These are phyloP conservation scores for Agriopis leucophaearia DNA, from an alignment of 2,888 invertebrate species.

Conservation along the genomic window DNA sequence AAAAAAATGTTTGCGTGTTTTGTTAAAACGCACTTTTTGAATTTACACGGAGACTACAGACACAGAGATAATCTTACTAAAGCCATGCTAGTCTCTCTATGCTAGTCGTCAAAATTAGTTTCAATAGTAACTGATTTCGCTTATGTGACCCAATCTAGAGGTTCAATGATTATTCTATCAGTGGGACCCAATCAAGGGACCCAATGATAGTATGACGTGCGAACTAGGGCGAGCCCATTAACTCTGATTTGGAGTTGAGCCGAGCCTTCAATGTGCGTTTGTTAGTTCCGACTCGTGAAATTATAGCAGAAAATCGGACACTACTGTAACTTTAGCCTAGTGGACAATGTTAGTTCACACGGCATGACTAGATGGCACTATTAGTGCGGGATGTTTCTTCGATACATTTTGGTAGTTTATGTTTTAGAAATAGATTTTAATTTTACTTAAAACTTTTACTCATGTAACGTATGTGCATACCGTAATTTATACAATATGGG, in stretches of 20 bases:
- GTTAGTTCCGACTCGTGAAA: constrained; percentile 13
- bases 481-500: too few relatives aligned
- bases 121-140: not conserved
- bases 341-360: not conserved
- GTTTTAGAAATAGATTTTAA: too few relatives aligned
- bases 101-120: not conserved
- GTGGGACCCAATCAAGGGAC: constrained; percentile 20
- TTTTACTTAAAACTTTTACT: too few relatives aligned
- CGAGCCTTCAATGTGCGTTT: constrained; percentile 12
- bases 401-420: too few relatives aligned
- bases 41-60: too few relatives aligned
- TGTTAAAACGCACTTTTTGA: too few relatives aligned
- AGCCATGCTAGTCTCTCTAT: too few relatives aligned
- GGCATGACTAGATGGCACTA: not conserved
- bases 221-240: constrained; percentile 23
- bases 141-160: not conserved
- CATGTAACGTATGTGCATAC: too few relatives aligned
- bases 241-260: constrained; percentile 21
- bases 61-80: too few relatives aligned
- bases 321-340: constrained; percentile 4
- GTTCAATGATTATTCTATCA: constrained; percentile 19
- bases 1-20: too few relatives aligned
- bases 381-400: not conserved
- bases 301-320: constrained; percentile 4
- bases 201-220: constrained; percentile 26